Evolutionary conservation across 2,888 invertebrate genomes (phyloP).

Genomic region (Amphimallon solstitiale): DNA sequence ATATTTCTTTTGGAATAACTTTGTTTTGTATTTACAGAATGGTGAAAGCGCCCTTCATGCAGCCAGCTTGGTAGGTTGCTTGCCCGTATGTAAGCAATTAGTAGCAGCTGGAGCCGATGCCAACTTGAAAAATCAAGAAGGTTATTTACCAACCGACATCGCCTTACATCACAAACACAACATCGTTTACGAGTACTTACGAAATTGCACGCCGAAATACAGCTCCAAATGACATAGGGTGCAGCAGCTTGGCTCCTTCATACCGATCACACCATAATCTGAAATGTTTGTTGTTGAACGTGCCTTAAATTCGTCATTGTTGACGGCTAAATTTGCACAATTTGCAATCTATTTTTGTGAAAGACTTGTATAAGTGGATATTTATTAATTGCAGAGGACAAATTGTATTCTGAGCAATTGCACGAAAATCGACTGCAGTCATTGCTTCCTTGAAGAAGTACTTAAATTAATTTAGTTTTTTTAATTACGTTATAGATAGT

Average conservation of each 20-base stretch:
- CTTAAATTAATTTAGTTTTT: too few relatives aligned
- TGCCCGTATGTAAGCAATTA: constrained; percentile 80
- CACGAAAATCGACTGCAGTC: too few relatives aligned
- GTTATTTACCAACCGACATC: constrained; percentile 73
- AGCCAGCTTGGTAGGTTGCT: constrained; percentile 88
- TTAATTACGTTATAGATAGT: too few relatives aligned
- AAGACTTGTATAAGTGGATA: too few relatives aligned
- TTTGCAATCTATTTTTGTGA: too few relatives aligned
- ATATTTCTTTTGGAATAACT: too few relatives aligned
- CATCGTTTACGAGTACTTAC: constrained; percentile 69
- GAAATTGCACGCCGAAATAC: constrained; percentile 58
- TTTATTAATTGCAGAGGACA: too few relatives aligned
- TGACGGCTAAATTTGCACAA: not conserved
- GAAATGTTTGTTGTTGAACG: not conserved
- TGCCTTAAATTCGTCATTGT: constrained; percentile 16
- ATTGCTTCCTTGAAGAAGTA: too few relatives aligned
- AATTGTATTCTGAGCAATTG: too few relatives aligned
- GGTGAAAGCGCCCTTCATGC: constrained; percentile 93
- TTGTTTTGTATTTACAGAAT: constrained; percentile 71
- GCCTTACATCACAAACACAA: constrained; percentile 68
- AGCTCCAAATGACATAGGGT: constrained; percentile 50
- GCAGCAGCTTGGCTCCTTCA: constrained; percentile 47
- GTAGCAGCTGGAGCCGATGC: constrained; percentile 77
- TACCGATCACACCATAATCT: constrained; percentile 35
- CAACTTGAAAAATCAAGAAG: constrained; percentile 76